phyloP scores from a whole-genome alignment of 2,888 invertebrate species.

The Orchesellides sinensis region DNA sequence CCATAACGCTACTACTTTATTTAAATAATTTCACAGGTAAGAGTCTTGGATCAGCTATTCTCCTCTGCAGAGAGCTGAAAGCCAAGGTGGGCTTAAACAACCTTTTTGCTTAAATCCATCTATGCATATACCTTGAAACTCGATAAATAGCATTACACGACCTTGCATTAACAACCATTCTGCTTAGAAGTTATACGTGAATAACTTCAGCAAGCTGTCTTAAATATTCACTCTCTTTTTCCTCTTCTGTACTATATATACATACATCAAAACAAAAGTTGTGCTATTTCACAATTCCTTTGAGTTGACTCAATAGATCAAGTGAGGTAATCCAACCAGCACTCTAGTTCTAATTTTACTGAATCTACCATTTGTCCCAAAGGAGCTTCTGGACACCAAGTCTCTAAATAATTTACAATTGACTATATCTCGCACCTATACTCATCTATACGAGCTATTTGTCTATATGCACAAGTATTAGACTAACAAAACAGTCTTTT shows the following conservation, averaged over 20 bases:
- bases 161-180: not conserved
- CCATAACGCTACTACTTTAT: slow-evolving; percentile 8
- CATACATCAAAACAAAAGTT: not conserved
- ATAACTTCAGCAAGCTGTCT: not conserved
- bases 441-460: not conserved
- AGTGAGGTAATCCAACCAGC: slow-evolving; percentile 3
- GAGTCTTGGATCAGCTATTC: slow-evolving; percentile 40
- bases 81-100: not conserved
- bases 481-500: no score
- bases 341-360: not conserved
- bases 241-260: not conserved
- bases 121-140: slow-evolving; percentile 21
- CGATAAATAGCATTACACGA: slow-evolving; percentile 17
- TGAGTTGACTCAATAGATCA: not conserved
- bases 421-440: no score
- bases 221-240: not conserved
- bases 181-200: not conserved
- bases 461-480: no score
- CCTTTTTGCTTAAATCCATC: not conserved
- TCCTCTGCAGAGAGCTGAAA: not conserved
- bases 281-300: not conserved
- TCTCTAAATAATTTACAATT: not conserved
- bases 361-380: not conserved
- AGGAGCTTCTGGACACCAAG: slow-evolving; percentile 1
- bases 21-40: slow-evolving; percentile 52